These are phyloP conservation scores for Onthophagus sagittarius DNA, from an alignment of 2,888 invertebrate species.

Conservation along the genomic window DNA sequence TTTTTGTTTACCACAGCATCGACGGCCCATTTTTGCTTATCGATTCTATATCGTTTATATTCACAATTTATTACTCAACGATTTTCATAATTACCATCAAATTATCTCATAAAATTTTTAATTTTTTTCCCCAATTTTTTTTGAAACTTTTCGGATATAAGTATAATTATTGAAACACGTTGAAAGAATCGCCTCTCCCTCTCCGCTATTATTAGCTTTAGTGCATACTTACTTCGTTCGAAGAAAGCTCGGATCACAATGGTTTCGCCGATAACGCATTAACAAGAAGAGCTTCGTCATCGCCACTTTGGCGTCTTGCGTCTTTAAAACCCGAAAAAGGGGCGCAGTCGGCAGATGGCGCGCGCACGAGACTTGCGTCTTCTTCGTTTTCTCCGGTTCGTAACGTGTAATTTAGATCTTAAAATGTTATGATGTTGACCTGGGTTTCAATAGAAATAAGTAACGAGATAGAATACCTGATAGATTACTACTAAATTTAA, in stretches of 20 bases:
- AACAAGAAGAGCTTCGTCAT: conserved; percentile 16
- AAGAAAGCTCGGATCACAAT: conserved; percentile 8
- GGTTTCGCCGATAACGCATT: conserved; percentile 18
- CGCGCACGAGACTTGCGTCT: not conserved
- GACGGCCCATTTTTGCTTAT: not conserved
- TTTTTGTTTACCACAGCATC: conserved; percentile 4
- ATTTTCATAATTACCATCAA: not conserved
- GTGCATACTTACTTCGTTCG: conserved; percentile 14
- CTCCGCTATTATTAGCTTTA: conserved; percentile 17
- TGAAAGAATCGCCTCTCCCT: not conserved
- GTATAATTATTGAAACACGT: too few relatives aligned
- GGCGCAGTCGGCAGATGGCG: not conserved
- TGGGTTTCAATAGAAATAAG: not conserved
- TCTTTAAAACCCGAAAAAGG: not conserved
- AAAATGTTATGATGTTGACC: conserved; percentile 7
- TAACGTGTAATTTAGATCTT: conserved; percentile 7
- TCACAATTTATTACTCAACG: not conserved
- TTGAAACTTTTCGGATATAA: too few relatives aligned
- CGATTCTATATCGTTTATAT: not conserved
- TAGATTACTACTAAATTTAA: not conserved
- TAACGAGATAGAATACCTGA: too few relatives aligned
- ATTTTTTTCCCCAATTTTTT: not conserved
- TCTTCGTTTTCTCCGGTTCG: not conserved
- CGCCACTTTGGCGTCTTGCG: conserved; percentile 7
- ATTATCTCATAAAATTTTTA: too few relatives aligned